Percentiles rank a stretch among this genome's conserved stretches.
These are phyloP conservation scores for Noctua comes DNA, from an alignment of 2,888 invertebrate genomes.

Conservation along the genomic window DNA sequence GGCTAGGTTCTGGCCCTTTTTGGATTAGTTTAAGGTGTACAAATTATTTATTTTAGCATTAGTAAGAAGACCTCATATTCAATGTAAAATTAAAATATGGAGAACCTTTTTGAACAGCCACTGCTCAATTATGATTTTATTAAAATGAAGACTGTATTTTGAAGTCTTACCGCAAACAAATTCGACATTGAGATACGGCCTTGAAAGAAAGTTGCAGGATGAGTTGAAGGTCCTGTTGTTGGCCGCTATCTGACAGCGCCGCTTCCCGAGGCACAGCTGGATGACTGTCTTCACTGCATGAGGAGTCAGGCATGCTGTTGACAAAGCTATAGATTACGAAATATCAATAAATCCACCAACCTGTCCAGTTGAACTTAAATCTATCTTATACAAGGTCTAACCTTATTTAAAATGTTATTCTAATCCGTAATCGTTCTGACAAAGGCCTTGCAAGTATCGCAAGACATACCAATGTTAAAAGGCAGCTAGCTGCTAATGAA, in stretches of 20 bases:
- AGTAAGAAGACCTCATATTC: not conserved
- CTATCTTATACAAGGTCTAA: not conserved
- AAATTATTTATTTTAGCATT: not conserved
- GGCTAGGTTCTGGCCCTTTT: not conserved
- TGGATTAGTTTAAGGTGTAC: not conserved
- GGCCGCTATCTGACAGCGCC: constrained; percentile 93
- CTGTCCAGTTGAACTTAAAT: not conserved
- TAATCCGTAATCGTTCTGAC: not conserved
- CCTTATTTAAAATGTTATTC: not conserved
- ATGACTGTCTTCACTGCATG: constrained; percentile 97
- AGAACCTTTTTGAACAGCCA: not conserved
- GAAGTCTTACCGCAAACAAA: constrained; percentile 95
- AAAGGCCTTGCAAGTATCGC: not conserved
- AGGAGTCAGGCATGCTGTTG: constrained; percentile 94
- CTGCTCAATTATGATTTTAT: not conserved
- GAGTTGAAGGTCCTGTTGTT: constrained; percentile 94
- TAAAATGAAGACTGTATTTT: not conserved
- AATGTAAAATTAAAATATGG: not conserved
- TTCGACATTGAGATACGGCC: constrained; percentile 95
- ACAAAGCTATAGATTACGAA: constrained; percentile 53
- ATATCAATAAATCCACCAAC: constrained; percentile 30
- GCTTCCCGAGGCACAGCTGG: constrained; percentile 95
- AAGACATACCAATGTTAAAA: not conserved
- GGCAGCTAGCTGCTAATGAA: not conserved
- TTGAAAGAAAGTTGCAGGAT: constrained; percentile 93